A percentile compares a stretch with the other conserved stretches of the same genome.
phyloP scores from a whole-genome alignment of 2,888 invertebrate genomes.

The Liposcelis brunnea region DNA sequence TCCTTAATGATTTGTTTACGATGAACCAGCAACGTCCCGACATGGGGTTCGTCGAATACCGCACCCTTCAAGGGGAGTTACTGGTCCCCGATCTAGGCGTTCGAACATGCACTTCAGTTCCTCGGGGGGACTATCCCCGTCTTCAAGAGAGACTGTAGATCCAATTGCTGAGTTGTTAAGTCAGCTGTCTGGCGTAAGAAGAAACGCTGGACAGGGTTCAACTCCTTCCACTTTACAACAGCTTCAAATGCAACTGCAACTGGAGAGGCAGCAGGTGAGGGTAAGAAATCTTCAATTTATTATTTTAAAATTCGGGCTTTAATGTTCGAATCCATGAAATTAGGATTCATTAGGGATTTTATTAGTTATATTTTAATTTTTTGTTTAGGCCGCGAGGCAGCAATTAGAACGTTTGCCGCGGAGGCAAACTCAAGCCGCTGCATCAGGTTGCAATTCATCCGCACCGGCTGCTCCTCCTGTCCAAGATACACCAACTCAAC shows the following conservation, averaged over 20 bases:
- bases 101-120: constrained; percentile 93
- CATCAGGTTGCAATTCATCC: constrained; percentile 19
- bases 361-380: constrained; percentile 9
- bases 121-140: constrained; percentile 69
- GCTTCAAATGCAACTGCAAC: constrained; percentile 86
- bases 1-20: constrained; percentile 43
- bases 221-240: constrained; percentile 75
- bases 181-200: constrained; percentile 84
- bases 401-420: constrained; percentile 79
- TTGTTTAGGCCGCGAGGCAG: constrained; percentile 56
- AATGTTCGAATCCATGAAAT: constrained; percentile 4
- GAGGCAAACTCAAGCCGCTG: constrained; percentile 50
- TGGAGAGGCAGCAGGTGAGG: constrained; percentile 74
- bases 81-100: constrained; percentile 59
- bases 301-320: constrained; percentile 7
- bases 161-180: constrained; percentile 91
- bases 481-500: constrained; percentile 14
- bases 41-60: constrained; percentile 49
- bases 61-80: constrained; percentile 53
- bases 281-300: constrained; percentile 21
- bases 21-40: constrained; percentile 59
- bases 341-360: not conserved
- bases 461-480: constrained; percentile 14
- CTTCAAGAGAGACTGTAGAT: constrained; percentile 84
- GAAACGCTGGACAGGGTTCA: constrained; percentile 38